Percentiles rank a stretch among this genome's conserved stretches.
phyloP scores from a whole-genome alignment of 37 sponge, comb jelly and placozoan genomes.

The Halichondria panicea region DNA sequence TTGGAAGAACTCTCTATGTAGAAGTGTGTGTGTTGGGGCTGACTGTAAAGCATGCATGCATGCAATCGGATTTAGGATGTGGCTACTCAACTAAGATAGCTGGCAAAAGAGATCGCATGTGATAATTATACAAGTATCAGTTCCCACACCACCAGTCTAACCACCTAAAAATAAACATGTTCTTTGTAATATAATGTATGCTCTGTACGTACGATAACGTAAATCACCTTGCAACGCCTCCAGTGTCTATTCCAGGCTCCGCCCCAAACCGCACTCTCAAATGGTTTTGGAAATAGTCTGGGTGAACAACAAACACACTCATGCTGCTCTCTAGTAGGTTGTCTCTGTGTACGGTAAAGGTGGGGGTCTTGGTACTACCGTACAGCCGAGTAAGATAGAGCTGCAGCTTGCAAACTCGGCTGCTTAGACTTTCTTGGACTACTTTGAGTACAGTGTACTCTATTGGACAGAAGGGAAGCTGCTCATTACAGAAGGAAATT shows the following conservation, averaged over 20 bases:
- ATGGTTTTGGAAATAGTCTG: not conserved
- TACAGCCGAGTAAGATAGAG: not conserved
- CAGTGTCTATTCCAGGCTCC: slow-evolving; percentile 65
- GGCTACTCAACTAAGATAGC: no score
- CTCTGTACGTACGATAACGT: no score
- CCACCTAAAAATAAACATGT: not conserved
- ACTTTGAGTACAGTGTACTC: not conserved
- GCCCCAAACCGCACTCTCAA: slow-evolving; percentile 49
- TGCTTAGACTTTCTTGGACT: not conserved
- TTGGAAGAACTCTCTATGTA: slow-evolving; percentile 74
- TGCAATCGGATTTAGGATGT: no score
- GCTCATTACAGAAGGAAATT: slow-evolving; percentile 8
- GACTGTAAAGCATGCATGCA: no score
- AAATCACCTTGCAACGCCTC: slow-evolving; percentile 63
- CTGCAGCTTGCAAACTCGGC: slow-evolving; percentile 14
- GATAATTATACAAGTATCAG: no score
- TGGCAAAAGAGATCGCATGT: no score
- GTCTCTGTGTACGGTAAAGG: slow-evolving; percentile 38
- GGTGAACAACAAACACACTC: not conserved
- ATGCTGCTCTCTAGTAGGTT: slow-evolving; percentile 52
- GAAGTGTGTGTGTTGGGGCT: no score
- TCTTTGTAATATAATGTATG: not conserved
- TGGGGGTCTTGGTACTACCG: slow-evolving; percentile 33
- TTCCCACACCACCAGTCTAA: not conserved
- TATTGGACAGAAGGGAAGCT: slow-evolving; percentile 17